Percentiles rank a stretch among this genome's conserved stretches.
Conservation (phyloP, 2,888 invertebrate species). For the Eilema griseolum region DNA sequence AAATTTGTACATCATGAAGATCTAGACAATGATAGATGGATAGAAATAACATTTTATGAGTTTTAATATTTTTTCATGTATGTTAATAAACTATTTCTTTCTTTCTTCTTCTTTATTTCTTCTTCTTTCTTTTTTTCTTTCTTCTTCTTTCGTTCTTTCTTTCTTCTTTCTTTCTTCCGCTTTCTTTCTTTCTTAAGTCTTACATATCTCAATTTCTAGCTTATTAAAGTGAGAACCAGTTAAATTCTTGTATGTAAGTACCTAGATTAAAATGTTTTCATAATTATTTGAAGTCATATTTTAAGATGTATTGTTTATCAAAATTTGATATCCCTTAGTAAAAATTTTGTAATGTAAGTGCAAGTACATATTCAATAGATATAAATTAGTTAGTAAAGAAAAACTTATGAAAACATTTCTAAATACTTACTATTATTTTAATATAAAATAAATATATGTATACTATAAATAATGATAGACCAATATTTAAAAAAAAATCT, state of each 20-base stretch:
- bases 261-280: constrained; percentile 25
- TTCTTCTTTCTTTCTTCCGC: too few species aligned
- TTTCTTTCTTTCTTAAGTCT: too few species aligned
- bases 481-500: constrained; percentile 1
- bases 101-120: too few species aligned
- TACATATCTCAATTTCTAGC: constrained; percentile 17
- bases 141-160: too few species aligned
- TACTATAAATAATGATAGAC: constrained; percentile 16
- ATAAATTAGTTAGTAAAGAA: constrained; percentile 29
- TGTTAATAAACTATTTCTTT: too few species aligned
- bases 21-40: too few species aligned
- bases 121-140: too few species aligned
- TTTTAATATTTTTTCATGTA: too few species aligned
- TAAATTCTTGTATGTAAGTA: constrained; percentile 37
- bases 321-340: constrained; percentile 4
- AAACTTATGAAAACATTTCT: constrained; percentile 33
- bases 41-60: too few species aligned
- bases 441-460: constrained; percentile 23
- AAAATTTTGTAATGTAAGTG: constrained; percentile 19
- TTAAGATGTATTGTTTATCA: constrained; percentile 13
- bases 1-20: too few species aligned
- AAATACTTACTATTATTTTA: constrained; percentile 18
- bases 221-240: constrained; percentile 27
- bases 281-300: constrained; percentile 26
- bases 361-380: constrained; percentile 32